A percentile compares a stretch with the other conserved stretches of the same genome.
phyloP scores from a whole-genome alignment of 1,140 invertebrate genomes.

The Drosophila aff. region DNA sequence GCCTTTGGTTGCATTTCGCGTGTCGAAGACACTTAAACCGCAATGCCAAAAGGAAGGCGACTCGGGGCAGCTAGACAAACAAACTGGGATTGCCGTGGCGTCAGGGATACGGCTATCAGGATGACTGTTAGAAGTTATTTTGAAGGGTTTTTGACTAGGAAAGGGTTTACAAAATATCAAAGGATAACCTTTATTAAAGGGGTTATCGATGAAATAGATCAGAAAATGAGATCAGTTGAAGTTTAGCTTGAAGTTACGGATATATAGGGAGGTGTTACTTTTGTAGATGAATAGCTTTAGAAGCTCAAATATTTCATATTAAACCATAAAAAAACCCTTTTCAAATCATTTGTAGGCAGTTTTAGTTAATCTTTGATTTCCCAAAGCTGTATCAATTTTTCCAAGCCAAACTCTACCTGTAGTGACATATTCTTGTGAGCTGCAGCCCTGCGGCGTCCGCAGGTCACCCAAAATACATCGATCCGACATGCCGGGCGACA shows the following conservation, averaged over 20 bases:
- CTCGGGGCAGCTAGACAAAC: constrained; percentile 41
- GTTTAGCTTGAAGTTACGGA: accelerated
- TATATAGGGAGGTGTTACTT: no score
- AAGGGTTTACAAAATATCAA: neutral
- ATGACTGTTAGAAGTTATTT: neutral
- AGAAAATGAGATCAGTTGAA: neutral
- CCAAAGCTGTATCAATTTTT: no score
- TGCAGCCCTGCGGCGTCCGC: constrained; percentile 40
- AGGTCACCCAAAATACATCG: constrained; percentile 46
- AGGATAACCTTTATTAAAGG: neutral
- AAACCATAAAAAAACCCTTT: no score
- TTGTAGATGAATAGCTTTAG: no score
- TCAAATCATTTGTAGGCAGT: neutral
- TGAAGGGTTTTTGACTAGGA: neutral
- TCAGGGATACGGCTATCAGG: constrained; percentile 30
- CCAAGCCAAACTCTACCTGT: no score
- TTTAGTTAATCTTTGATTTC: neutral
- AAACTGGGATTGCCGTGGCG: constrained; percentile 15
- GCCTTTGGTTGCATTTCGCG: constrained; percentile 70
- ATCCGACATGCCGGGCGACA: constrained; percentile 45
- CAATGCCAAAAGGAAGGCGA: constrained; percentile 61
- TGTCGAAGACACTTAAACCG: constrained; percentile 83
- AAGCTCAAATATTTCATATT: no score
- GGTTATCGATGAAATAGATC: no score
- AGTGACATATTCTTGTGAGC: neutral